phyloP scores from a whole-genome alignment of 2,888 invertebrate genomes.

The Norana najaformis region DNA sequence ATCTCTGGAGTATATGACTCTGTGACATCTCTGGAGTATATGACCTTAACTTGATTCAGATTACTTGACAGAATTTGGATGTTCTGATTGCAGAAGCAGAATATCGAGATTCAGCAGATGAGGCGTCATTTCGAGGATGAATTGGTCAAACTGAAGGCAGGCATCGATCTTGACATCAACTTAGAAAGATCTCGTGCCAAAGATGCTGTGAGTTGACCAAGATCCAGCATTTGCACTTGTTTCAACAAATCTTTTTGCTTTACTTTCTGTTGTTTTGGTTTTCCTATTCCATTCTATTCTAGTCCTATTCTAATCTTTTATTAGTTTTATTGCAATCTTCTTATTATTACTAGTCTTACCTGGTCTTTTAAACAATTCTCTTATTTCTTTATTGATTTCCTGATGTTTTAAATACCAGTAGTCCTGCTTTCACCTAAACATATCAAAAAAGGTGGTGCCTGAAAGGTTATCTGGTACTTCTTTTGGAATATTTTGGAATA shows the following conservation, averaged over 20 bases:
- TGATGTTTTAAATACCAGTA: neutral
- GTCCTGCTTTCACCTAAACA: too few species aligned
- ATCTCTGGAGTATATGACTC: too few species aligned
- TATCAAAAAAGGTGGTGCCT: too few species aligned
- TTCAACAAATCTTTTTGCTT: neutral
- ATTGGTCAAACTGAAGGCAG: constrained; percentile 54
- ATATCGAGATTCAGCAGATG: constrained; percentile 50
- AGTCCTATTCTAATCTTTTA: neutral
- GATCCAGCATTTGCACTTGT: neutral
- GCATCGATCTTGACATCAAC: constrained; percentile 59
- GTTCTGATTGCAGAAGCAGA: constrained; percentile 16
- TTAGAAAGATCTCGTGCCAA: constrained; percentile 58
- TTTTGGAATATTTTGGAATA: neutral
- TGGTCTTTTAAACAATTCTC: neutral
- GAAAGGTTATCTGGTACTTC: neutral
- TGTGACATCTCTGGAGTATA: too few species aligned
- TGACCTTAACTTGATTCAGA: neutral
- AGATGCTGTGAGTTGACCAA: constrained; percentile 54
- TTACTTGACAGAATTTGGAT: neutral
- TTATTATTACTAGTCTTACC: too few species aligned
- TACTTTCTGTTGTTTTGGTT: neutral
- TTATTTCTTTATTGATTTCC: too few species aligned
- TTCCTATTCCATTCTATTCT: too few species aligned
- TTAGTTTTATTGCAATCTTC: too few species aligned
- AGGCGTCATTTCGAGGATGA: constrained; percentile 54